Evolutionary conservation across 2,113 vertebrate genomes (phyloP).

Genomic region (Pteruthius melanotis): DNA sequence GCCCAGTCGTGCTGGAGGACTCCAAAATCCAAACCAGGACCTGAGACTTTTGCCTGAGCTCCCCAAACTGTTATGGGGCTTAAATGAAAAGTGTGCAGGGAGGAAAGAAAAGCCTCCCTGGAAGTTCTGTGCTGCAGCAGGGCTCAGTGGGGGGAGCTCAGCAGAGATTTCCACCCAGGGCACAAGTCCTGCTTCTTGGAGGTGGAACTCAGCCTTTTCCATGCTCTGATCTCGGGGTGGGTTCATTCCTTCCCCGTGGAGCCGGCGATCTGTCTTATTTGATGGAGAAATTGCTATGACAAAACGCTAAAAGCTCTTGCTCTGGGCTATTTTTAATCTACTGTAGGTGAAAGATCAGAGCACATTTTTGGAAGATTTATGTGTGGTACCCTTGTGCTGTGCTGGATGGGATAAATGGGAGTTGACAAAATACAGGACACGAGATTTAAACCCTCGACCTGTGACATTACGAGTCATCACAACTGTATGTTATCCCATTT

Average conservation of each 20-base stretch:
- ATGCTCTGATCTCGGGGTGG: neutral
- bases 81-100: neutral
- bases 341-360: conserved; percentile 59
- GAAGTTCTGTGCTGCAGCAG: neutral
- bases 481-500: neutral
- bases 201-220: neutral
- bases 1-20: neutral
- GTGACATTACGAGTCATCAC: neutral
- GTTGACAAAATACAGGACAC: neutral
- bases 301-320: conserved; percentile 51
- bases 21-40: neutral
- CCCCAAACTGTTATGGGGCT: neutral
- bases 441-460: conserved; percentile 38
- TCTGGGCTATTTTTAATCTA: conserved; percentile 58
- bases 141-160: neutral
- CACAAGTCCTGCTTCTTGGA: neutral
- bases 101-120: neutral
- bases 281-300: conserved; percentile 43
- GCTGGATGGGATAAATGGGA: conserved; percentile 29
- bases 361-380: conserved; percentile 46
- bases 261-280: conserved; percentile 1
- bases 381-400: neutral
- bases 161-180: conserved; percentile 19
- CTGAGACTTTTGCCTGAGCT: neutral
- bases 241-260: neutral